Evolutionary conservation across 92 coral and sea anemone genomes (phyloP), one percentile per base, ranked within the genome.

Genomic region (Zoanthus solanderi): DNA sequence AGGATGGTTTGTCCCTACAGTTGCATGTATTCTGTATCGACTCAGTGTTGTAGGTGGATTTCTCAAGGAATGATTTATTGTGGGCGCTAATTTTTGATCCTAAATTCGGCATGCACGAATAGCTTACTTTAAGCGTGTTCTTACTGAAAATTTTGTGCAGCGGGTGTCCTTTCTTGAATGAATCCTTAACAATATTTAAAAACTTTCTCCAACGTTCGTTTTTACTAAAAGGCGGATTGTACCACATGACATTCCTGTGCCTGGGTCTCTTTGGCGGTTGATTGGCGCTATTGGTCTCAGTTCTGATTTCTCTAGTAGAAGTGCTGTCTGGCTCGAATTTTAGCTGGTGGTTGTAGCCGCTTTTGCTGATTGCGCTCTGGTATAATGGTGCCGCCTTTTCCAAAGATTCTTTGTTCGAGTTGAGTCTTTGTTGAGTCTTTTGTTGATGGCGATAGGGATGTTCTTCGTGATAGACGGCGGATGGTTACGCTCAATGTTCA

Each of bases 131-230:
- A 37, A 37, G 42, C 42, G 42, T 37, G 4, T 37, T 37, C 42
- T 37, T 37, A 37, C 0, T 37, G 4, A 37, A 37, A 37, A 68
- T 68, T 68, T 68, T 68, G 73, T 68, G 73, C 73, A 68, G 42
- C 14, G 73, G 58, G 73, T 68, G 73, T 31, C 73, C 73, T 68
- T 68, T 68, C 73, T 12, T 68, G 73, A 68, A 68, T 12, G 73
- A 68, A 5, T 68, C 73, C 0, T 68, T 68, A 2, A 68, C 73
- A 12, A 68, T 68, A 12, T 68, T 28, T 68, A 68, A 2, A 18
- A n/a, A 68, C 42, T 37, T 37, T 37, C 42, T 37, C 4, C 2
- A 37, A 37, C 42, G 42, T 37, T 37, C 42, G 42, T 37, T 37
- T 37, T 37, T 37, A 37, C 42, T 37, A 37, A 37, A 37, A 37